Evolutionary conservation across 2,797 vertebrate species (phyloP).

Genomic region (Ibycter americanus): DNA sequence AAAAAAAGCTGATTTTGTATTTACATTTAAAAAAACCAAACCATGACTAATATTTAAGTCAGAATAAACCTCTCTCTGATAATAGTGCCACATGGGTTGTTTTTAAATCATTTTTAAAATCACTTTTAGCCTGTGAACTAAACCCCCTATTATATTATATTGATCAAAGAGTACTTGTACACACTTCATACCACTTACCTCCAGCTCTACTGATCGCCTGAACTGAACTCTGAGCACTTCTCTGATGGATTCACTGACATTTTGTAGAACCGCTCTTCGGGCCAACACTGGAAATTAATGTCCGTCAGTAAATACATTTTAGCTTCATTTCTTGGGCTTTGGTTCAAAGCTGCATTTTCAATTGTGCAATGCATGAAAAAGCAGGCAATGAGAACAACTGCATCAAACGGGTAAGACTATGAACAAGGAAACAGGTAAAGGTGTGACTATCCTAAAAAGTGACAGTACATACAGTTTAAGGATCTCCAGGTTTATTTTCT

Average conservation of each 20-base stretch:
- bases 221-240: constrained; percentile 87
- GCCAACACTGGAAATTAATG: constrained; percentile 82
- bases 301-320: constrained; percentile 33
- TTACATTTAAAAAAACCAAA: not conserved
- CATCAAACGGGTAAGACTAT: not conserved
- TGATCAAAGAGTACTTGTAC: not conserved
- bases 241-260: constrained; percentile 87
- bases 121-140: not conserved
- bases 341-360: constrained; percentile 10
- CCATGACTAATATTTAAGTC: not conserved
- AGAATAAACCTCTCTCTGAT: not conserved
- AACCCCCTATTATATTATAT: not conserved
- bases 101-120: not conserved
- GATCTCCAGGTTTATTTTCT: not conserved
- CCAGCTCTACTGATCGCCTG: constrained; percentile 89
- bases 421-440: not conserved
- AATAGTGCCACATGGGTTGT: not conserved
- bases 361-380: not conserved
- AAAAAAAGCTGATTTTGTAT: not conserved
- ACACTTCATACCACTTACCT: constrained; percentile 78
- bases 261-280: constrained; percentile 81
- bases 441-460: constrained; percentile 21
- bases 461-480: not conserved
- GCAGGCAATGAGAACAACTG: not conserved
- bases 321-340: not conserved